Evolutionary conservation across 2,797 vertebrate genomes (phyloP).

Genomic region (Clamator glandarius): DNA sequence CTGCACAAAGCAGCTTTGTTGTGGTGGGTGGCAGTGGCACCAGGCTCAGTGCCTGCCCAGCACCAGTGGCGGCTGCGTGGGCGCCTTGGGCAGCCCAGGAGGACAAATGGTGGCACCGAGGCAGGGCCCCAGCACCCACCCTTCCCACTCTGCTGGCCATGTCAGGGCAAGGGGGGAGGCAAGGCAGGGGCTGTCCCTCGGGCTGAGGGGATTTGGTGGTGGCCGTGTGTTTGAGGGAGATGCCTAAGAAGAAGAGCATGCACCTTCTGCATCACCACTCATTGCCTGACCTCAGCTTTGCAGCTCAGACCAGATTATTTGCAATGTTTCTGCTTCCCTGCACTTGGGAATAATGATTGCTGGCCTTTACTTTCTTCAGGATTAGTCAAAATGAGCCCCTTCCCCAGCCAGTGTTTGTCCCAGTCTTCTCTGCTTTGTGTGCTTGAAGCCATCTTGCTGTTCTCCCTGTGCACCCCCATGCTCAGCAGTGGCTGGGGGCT

Average conservation of each 20-base stretch:
- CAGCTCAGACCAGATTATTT: background rate
- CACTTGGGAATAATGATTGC: background rate
- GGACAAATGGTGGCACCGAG: accelerated
- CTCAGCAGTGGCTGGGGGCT: background rate
- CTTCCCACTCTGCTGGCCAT: accelerated
- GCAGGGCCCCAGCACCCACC: background rate
- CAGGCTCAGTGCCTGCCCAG: background rate
- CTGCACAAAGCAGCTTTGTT: background rate
- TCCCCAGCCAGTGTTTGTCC: background rate
- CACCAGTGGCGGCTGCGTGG: accelerated
- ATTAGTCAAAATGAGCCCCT: background rate
- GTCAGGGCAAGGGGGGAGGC: accelerated
- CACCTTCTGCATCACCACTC: background rate
- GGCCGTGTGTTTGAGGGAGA: background rate
- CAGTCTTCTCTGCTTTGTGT: background rate
- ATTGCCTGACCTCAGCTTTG: background rate
- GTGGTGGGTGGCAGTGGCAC: background rate
- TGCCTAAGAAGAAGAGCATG: accelerated
- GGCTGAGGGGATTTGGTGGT: background rate
- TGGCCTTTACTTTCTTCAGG: background rate
- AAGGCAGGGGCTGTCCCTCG: accelerated
- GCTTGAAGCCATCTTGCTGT: background rate
- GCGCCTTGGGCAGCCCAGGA: accelerated
- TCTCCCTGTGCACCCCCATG: background rate
- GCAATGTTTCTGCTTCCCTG: background rate